A percentile compares a stretch with the other conserved stretches of the same genome.
Evolutionary conservation across 53 echinoderm and acorn worm genomes (phyloP).

Genomic region (Stichopus horrens): DNA sequence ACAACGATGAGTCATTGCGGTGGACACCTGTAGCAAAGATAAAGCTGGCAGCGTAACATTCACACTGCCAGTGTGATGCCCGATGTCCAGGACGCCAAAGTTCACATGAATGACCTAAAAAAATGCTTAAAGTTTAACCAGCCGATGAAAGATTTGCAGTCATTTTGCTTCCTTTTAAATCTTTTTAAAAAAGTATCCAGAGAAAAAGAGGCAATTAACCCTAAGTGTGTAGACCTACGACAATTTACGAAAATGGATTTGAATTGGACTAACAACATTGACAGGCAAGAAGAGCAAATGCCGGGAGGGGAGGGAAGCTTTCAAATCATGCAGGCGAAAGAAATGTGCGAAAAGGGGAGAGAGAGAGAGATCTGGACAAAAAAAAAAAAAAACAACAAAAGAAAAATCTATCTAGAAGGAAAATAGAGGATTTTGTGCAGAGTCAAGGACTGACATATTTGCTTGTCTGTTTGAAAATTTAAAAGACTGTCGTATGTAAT

Average conservation of each 20-base stretch:
- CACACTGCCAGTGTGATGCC: too few relatives aligned
- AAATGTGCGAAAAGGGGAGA: background rate
- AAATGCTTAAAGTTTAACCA: background rate
- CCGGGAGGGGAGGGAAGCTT: background rate
- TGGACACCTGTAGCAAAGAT: too few relatives aligned
- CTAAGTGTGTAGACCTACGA: background rate
- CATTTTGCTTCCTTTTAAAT: background rate
- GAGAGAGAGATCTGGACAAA: background rate
- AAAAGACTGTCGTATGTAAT: too few relatives aligned
- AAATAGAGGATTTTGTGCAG: background rate
- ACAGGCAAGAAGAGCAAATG: background rate
- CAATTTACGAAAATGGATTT: background rate
- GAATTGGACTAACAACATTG: background rate
- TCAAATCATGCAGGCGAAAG: background rate
- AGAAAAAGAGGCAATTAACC: background rate
- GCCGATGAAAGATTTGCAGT: background rate
- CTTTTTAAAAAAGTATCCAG: background rate
- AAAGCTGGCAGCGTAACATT: too few relatives aligned
- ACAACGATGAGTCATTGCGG: too few relatives aligned
- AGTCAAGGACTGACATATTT: background rate
- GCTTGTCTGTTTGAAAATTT: too few relatives aligned
- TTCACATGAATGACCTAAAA: background rate
- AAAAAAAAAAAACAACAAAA: background rate
- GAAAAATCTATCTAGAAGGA: background rate
- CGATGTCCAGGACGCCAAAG: background rate